Evolutionary conservation across 1,140 invertebrate species (phyloP), one percentile per base, ranked within the genome.

Genomic region (Acyrthosiphon pisum): DNA sequence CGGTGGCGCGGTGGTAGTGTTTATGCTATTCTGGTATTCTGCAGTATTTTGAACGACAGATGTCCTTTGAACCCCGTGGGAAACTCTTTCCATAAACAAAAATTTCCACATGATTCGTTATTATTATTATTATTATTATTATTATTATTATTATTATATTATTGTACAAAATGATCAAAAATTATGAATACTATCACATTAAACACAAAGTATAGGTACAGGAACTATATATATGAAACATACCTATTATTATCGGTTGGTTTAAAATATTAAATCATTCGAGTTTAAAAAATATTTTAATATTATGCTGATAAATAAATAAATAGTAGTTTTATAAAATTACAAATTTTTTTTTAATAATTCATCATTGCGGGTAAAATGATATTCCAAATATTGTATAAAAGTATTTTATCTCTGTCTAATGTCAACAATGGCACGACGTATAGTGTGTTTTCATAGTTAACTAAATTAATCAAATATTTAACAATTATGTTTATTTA

Each of bases 31-130:
- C 53, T 90, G 37, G 30, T 91, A 76, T 68, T 91, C 35, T 46
- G 44, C 48, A 48, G n/a, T 92, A 81, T 92, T 83, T 91, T 91
- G 90, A 91, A 50, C 68, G n/a, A 46, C 90, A 92, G 90, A 44
- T 92, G 90, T 92, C 90, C 90, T 23, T 46, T 50, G 44, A 83
- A 92, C 90, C 90, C 46, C 90, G 90, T 92, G 90, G 90, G 90
- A 92, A 92, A 92, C 90, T 81, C 90, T 81, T 92, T 92, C 68
- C 68, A 50, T n/a, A 83, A 92, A 92, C 68, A 41, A 35, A 68
- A 68, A 44, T 90, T 90, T 90, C 89, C 89, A 68, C 53, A 68
- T 68, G 53, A 90, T 46, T 90, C 89, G 89, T 90, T 68, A 60
- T n/a, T n/a, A n/a, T n/a, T n/a, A n/a, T n/a, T n/a, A n/a, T n/a